Percentiles rank a stretch among this genome's conserved stretches.
Conservation (phyloP, 2,113 vertebrate genomes). For the Entelurus aequoreus region DNA sequence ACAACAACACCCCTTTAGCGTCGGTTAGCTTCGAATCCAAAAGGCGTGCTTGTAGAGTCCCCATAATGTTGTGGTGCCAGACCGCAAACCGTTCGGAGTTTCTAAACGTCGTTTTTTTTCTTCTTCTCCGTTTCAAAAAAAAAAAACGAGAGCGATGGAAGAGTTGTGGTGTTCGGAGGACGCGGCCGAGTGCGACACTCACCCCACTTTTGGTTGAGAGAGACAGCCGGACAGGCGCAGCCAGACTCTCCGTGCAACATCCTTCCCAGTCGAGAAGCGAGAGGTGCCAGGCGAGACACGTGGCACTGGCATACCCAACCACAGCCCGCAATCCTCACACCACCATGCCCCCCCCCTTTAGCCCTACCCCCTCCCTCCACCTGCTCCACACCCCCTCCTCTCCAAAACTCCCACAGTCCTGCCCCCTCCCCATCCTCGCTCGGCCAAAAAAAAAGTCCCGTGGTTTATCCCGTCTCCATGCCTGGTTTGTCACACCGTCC, state of each 20-base stretch:
- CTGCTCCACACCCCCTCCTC: slow-evolving; percentile 39
- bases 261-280: slow-evolving; percentile 60
- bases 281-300: slow-evolving; percentile 72
- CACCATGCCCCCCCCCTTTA: slow-evolving; percentile 51
- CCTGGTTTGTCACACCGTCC: slow-evolving; percentile 42
- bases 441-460: slow-evolving; percentile 55
- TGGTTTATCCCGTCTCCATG: slow-evolving; percentile 48
- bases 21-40: slow-evolving; percentile 29
- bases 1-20: not conserved
- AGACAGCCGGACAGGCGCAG: slow-evolving; percentile 60
- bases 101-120: slow-evolving; percentile 10
- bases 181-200: slow-evolving; percentile 62
- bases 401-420: slow-evolving; percentile 44
- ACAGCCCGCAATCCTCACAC: slow-evolving; percentile 73
- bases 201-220: slow-evolving; percentile 65
- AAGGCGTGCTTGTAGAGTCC: slow-evolving; percentile 41
- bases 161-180: slow-evolving; percentile 45
- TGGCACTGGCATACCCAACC: slow-evolving; percentile 77
- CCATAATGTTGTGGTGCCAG: slow-evolving; percentile 27
- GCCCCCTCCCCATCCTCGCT: slow-evolving; percentile 34
- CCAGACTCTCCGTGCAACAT: slow-evolving; percentile 65
- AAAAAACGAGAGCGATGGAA: slow-evolving; percentile 10
- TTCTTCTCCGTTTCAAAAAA: not conserved
- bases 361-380: slow-evolving; percentile 38
- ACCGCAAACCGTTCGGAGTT: slow-evolving; percentile 27